phyloP scores from a whole-genome alignment of 2,888 invertebrate species.

The Drosophila anceps region DNA sequence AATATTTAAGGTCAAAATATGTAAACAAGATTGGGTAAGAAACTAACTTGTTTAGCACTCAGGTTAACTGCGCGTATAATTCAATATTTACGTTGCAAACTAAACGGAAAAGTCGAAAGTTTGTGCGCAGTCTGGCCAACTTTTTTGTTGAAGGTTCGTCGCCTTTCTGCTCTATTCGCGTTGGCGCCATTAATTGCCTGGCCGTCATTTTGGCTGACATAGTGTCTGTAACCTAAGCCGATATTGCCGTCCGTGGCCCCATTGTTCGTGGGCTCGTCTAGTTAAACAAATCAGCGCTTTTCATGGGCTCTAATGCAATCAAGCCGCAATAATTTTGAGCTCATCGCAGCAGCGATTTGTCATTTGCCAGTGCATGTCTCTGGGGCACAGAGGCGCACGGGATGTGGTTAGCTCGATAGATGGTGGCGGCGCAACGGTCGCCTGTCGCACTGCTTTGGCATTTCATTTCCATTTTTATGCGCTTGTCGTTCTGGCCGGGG shows the following conservation, averaged over 20 bases:
- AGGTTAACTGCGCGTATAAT: slow-evolving; percentile 23
- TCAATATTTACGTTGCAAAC: slow-evolving; percentile 42
- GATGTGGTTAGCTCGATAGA: slow-evolving; percentile 1
- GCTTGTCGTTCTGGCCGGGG: slow-evolving; percentile 58
- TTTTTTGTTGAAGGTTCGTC: slow-evolving; percentile 23
- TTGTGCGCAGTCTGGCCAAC: slow-evolving; percentile 16
- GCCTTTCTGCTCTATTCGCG: not conserved
- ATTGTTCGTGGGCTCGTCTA: slow-evolving; percentile 32
- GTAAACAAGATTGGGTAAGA: not conserved
- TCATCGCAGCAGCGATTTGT: slow-evolving; percentile 67
- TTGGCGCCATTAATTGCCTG: slow-evolving; percentile 66
- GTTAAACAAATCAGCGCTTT: slow-evolving; percentile 75
- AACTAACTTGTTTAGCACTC: slow-evolving; percentile 9
- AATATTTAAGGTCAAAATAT: not conserved
- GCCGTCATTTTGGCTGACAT: slow-evolving; percentile 64
- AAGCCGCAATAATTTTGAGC: slow-evolving; percentile 74
- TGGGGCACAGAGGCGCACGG: not conserved
- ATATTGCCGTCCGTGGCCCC: slow-evolving; percentile 27
- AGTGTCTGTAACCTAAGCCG: slow-evolving; percentile 19
- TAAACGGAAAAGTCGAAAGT: slow-evolving; percentile 23
- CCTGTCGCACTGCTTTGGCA: slow-evolving; percentile 61
- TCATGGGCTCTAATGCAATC: slow-evolving; percentile 75
- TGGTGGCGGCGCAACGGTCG: slow-evolving; percentile 40
- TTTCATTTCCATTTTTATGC: slow-evolving; percentile 82
- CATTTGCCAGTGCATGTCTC: slow-evolving; percentile 66